Percentiles rank a stretch among this genome's conserved stretches.
Evolutionary conservation across 2,888 invertebrate genomes (phyloP).

Genomic region (Drepanosiphum platanoidis): DNA sequence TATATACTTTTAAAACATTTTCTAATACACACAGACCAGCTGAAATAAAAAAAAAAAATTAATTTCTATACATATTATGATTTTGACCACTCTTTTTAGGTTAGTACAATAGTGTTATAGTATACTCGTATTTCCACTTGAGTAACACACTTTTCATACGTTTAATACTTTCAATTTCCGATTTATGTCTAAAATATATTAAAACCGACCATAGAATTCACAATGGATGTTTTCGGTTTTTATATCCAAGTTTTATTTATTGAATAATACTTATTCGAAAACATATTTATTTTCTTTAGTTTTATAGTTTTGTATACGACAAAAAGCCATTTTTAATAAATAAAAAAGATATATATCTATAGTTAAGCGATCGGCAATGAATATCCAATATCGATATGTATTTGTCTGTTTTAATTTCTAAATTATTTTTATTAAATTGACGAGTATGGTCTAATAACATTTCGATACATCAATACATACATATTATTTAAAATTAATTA

Average conservation of each 20-base stretch:
- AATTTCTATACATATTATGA: too few relatives aligned
- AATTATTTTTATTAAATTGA: background rate
- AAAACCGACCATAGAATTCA: background rate
- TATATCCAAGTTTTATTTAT: background rate
- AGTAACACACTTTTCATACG: background rate
- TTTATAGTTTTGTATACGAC: too few relatives aligned
- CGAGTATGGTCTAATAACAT: too few relatives aligned
- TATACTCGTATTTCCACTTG: too few relatives aligned
- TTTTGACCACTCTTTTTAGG: too few relatives aligned
- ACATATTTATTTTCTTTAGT: too few relatives aligned
- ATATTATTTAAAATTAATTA: too few relatives aligned
- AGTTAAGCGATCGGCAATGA: too few relatives aligned
- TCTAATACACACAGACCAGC: background rate
- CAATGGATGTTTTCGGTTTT: background rate
- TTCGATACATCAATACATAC: too few relatives aligned
- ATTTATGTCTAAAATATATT: background rate
- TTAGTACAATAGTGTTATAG: background rate
- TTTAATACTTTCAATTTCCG: background rate
- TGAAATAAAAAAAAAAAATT: background rate
- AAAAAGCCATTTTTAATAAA: too few relatives aligned
- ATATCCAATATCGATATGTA: too few relatives aligned
- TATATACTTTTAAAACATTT: constrained; percentile 13
- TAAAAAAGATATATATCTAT: too few relatives aligned
- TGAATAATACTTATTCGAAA: background rate
- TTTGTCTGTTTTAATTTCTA: background rate